Percentiles rank a stretch among this genome's conserved stretches.
phyloP scores from a whole-genome alignment of 2,113 vertebrate genomes.

The Microcebus tavaratra region DNA sequence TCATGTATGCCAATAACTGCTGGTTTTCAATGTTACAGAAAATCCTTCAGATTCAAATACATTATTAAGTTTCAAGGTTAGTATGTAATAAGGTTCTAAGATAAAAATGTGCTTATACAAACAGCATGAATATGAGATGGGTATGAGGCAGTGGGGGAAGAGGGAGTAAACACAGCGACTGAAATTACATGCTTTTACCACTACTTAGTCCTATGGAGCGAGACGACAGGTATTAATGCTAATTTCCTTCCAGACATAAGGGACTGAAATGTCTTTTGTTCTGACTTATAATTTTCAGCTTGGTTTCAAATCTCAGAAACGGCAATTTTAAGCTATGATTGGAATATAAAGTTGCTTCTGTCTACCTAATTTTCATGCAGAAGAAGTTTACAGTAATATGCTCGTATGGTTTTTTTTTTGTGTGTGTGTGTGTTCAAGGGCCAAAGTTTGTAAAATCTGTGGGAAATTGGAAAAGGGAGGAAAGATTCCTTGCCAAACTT shows the following conservation, averaged over 20 bases:
- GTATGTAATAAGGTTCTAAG: not conserved
- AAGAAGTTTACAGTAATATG: not conserved
- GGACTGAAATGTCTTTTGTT: constrained; percentile 59
- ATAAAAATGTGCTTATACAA: constrained; percentile 38
- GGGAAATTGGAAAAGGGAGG: constrained; percentile 61
- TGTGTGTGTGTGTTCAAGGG: constrained; percentile 15
- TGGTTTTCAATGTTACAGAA: not conserved
- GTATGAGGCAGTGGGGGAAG: not conserved
- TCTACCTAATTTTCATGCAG: constrained; percentile 71
- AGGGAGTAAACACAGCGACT: not conserved
- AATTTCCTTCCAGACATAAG: constrained; percentile 65
- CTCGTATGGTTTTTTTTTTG: not conserved
- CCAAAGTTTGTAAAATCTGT: constrained; percentile 63
- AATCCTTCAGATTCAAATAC: not conserved
- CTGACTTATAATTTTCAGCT: constrained; percentile 58
- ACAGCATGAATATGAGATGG: not conserved
- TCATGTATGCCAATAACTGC: not conserved
- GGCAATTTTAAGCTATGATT: constrained; percentile 52
- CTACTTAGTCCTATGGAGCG: not conserved
- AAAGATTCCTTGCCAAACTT: constrained; percentile 54
- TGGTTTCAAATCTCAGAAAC: constrained; percentile 41
- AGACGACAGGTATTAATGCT: constrained; percentile 53
- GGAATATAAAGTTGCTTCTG: constrained; percentile 61
- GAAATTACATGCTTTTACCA: constrained; percentile 30
- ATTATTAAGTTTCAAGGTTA: not conserved